Evolutionary conservation across 2,113 vertebrate genomes (phyloP), one percentile per base, ranked within the genome.

Genomic region (Xenopus laevis): DNA sequence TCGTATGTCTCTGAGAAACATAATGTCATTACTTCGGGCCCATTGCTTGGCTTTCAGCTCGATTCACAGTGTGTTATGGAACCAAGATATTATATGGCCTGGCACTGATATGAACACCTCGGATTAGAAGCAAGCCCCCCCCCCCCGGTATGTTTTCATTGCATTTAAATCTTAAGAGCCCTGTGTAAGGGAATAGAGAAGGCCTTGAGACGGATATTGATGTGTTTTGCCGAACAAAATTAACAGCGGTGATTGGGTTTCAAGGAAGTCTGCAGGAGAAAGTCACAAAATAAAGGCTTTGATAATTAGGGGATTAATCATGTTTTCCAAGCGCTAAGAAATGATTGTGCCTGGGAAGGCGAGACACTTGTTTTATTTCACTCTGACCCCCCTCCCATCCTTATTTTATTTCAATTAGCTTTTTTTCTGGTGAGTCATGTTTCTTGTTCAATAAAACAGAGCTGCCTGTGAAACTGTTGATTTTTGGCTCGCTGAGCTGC

Each of bases 231-330:
- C 46, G 33, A 33, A 18, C 17, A 17, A 58, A 64, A 66, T 67
- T 66, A 67, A 15, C 64, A 23, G 45, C 55, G 4, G 44, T 33
- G 63, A 68, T 74, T 27, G 65, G 72, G 15, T 52, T 61, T 64
- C 65, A 30, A 21, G 30, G 11, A 50, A 20, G 55, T 68, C 65
- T 33, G 33, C 44, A 33, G 45, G 27, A 20, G 71, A 33, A 68
- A 68, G 68, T 68, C 44, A 40, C 44, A 68, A 52, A 75, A 75
- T 68, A 61, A 8, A 60, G 33, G 57, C 46, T 46, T 65, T 33
- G 57, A 65, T 68, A 75, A 75, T 75, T 62, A 57, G 57, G 21
- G 18, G 33, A 75, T 68, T 75, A 75, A 61, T 75, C 64, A 75
- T 75, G 72, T 33, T 75, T 75, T 65, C n/a, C n/a, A n/a, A n/a